Evolutionary conservation across 2,113 vertebrate species (phyloP), one percentile per base, ranked within the genome.

Genomic region (Oceanodroma tethys): DNA sequence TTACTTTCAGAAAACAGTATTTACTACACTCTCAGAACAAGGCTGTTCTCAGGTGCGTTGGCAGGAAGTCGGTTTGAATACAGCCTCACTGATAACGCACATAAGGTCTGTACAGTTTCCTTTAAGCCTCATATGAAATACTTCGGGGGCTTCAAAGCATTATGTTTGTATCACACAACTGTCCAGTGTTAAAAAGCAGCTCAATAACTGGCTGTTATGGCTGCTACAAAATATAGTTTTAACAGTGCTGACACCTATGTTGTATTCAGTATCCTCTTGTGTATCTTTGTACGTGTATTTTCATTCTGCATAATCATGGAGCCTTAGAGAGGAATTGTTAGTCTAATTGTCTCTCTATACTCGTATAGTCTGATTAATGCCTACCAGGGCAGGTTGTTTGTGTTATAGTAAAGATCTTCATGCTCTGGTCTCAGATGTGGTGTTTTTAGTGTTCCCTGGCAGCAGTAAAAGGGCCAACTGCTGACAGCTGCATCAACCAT

Each of bases 281-380:
- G 90, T 65, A 80, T 84, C 91, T 96, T 93, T 92, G 15, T 56
- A 14, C 81, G n/a, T 71, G 55, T 93, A 65, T 95, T 97, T 97
- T 91, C 72, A 86, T 86, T 92, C 68, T 45, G 52, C 73, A 96
- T 97, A 93, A 92, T 97, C 94, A 92, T 56, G 72, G 86, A 93
- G 65, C 92, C 95, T 95, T 55, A 81, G 96, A 96, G 96, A 93
- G 92, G 83, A 93, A 91, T 92, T 93, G 88, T 94, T 95, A 93
- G 94, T 75, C 91, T 96, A 95, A 97, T 93, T 90, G 95, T 38
- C 56, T 81, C 86, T 92, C 60, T 16, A 7, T 94, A 88, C 86
- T 93, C 68, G 65, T 88, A 20, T 2, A 81, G 63, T 7, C 80
- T 97, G 96, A 97, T 96, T 97, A 93, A 97, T 95, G 83, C 40